A percentile compares a stretch with the other conserved stretches of the same genome.
phyloP scores from a whole-genome alignment of 2,113 vertebrate genomes.

The Tautogolabrus adspersus region DNA sequence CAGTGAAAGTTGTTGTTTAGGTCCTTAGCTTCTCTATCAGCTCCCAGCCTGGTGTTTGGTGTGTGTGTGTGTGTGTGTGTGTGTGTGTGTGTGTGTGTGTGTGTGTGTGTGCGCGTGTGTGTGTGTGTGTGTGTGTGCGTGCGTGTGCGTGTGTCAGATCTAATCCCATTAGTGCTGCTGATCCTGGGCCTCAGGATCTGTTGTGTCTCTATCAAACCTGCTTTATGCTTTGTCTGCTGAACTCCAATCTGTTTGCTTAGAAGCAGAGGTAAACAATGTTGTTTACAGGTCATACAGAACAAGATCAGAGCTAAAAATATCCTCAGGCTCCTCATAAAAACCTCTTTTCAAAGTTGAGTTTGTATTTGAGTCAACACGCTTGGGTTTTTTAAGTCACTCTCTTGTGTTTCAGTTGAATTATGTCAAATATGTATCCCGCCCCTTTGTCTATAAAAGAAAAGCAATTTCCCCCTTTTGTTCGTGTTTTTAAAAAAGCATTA shows the following conservation, averaged over 20 bases:
- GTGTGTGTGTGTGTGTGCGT: constrained; percentile 41
- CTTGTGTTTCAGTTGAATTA: background rate
- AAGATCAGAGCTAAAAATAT: constrained; percentile 10
- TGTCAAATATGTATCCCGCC: constrained; percentile 36
- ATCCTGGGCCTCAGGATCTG: constrained; percentile 51
- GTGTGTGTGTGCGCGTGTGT: constrained; percentile 27
- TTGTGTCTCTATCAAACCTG: constrained; percentile 67
- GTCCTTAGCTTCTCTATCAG: background rate
- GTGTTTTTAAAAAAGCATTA: background rate
- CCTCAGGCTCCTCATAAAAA: constrained; percentile 6
- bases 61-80: constrained; percentile 46
- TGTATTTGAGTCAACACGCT: constrained; percentile 1
- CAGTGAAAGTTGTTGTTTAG: constrained; percentile 18
- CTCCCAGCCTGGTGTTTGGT: constrained; percentile 26
- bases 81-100: constrained; percentile 46
- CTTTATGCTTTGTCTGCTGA: constrained; percentile 51
- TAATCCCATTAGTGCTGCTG: constrained; percentile 69
- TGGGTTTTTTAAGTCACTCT: background rate
- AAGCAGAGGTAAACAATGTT: constrained; percentile 49
- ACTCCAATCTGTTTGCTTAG: constrained; percentile 34
- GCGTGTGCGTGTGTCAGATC: constrained; percentile 26
- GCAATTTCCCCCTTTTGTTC: background rate
- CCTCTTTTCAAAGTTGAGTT: constrained; percentile 7
- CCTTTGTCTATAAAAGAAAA: constrained; percentile 33
- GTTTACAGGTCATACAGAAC: constrained; percentile 33